Base-by-base conservation (phyloP, 2,113 vertebrate species). In the Speoplatyrhinus poulsoni region DNA sequence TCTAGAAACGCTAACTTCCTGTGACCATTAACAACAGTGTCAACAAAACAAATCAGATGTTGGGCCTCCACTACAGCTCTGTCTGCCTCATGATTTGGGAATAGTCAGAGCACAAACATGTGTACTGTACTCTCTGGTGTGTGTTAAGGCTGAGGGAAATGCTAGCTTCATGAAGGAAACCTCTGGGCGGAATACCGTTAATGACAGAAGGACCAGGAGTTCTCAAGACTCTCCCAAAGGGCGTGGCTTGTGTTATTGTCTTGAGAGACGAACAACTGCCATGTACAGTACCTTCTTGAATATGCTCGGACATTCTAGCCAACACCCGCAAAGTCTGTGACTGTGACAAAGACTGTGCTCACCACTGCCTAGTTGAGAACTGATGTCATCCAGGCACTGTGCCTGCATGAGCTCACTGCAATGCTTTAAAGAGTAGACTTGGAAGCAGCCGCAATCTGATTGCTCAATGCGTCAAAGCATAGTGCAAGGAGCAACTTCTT, bases 391-490 rank as follows among this genome's bases (percentile, higher is more conserved):
- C 19, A 26, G 15, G 4, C 65, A 59, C 65, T 60, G 9, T 56
- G n/a, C 46, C 47, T 65, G 56, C 53, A 50, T 70, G 63, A 83
- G 76, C 79, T 65, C 62, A 55, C 33, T 19, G 46, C 11, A 76
- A 63, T 78, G 19, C 60, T 54, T 57, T 17, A 59, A 54, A 17
- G 60, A 77, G 10, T 55, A 19, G 73, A 76, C 33, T 82, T 26
- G 33, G 64, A 54, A 70, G 65, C 54, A 72, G 62, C 67, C 65
- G 60, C 4, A 46, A 69, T 65, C 56, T 32, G 73, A 62, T 89
- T 91, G 73, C 70, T 16, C 67, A 91, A 85, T 67, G 36, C 65
- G 77, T 53, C 15, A n/a, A 73, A 70, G n/a, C 46, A 49, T 41
- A 54, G 13, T 10, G 46, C 33, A 62, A 61, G 57, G 15, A 47